Evolutionary conservation across 2,888 invertebrate species (phyloP).

Genomic region (Andricus quercusramuli): DNA sequence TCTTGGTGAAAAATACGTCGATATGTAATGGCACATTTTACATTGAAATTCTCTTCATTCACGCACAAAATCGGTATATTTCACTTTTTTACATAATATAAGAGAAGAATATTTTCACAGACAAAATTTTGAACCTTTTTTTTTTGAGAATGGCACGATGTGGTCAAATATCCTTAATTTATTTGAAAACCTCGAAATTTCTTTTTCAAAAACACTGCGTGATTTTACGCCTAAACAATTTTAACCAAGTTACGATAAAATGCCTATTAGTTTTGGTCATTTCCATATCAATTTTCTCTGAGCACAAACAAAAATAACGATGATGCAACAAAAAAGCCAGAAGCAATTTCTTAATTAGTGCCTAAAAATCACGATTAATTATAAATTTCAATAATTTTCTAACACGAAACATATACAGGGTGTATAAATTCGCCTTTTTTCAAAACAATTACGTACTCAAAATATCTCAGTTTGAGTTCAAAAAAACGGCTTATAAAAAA

Average conservation of each 20-base stretch:
- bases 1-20: conserved; percentile 45
- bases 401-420: conserved; percentile 1
- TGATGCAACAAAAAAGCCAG: neutral
- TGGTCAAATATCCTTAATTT: neutral
- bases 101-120: conserved; percentile 1
- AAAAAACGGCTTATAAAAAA: neutral
- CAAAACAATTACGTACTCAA: neutral
- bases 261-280: neutral
- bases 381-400: neutral
- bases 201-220: neutral
- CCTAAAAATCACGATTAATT: neutral
- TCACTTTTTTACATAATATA: too few species aligned
- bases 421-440: neutral
- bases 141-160: neutral
- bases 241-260: neutral
- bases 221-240: neutral
- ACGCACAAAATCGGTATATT: neutral
- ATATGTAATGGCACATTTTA: conserved; percentile 24
- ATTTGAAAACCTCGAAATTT: neutral
- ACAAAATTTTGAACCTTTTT: conserved; percentile 6
- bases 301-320: neutral
- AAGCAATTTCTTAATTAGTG: neutral
- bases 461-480: too few species aligned
- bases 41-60: neutral
- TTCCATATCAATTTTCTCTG: too few species aligned